Percentiles rank a stretch among this genome's conserved stretches.
These are phyloP conservation scores for Rhopalosiphum nymphaeae DNA, from an alignment of 2,888 invertebrate species.

Conservation along the genomic window DNA sequence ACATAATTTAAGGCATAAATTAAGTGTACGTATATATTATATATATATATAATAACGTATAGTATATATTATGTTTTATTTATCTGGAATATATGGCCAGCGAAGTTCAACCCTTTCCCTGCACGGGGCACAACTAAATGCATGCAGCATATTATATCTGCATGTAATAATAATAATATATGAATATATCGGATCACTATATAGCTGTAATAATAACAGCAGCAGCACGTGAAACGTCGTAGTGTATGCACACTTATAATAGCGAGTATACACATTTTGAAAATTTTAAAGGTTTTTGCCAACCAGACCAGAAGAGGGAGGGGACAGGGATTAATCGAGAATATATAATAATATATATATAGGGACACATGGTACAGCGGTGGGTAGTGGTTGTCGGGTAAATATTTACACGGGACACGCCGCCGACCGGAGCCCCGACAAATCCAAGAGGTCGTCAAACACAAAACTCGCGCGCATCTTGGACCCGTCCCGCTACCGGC, in stretches of 20 bases:
- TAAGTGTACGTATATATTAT: neutral
- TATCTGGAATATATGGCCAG: neutral
- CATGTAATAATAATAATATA: neutral
- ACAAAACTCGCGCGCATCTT: conserved; percentile 56
- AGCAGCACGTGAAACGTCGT: neutral
- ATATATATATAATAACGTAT: neutral
- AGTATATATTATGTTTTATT: neutral
- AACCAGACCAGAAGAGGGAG: neutral
- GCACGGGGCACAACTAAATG: neutral
- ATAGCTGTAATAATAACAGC: conserved; percentile 10
- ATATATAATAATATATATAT: neutral
- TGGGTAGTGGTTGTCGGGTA: conserved; percentile 34
- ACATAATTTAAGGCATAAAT: neutral
- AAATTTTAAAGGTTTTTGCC: conserved; percentile 48
- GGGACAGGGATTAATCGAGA: conserved; percentile 39
- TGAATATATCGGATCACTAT: conserved; percentile 3
- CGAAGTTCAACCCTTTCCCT: neutral
- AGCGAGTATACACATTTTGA: neutral
- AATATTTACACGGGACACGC: conserved; percentile 57
- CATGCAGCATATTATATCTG: neutral
- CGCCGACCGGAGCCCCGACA: conserved; percentile 45
- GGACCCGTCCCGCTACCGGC: conserved; percentile 56
- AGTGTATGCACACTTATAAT: neutral
- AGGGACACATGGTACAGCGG: neutral
- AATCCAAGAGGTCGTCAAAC: conserved; percentile 65